Evolutionary conservation across 2,888 invertebrate genomes (phyloP).

Genomic region (Hoplodrina blanda): DNA sequence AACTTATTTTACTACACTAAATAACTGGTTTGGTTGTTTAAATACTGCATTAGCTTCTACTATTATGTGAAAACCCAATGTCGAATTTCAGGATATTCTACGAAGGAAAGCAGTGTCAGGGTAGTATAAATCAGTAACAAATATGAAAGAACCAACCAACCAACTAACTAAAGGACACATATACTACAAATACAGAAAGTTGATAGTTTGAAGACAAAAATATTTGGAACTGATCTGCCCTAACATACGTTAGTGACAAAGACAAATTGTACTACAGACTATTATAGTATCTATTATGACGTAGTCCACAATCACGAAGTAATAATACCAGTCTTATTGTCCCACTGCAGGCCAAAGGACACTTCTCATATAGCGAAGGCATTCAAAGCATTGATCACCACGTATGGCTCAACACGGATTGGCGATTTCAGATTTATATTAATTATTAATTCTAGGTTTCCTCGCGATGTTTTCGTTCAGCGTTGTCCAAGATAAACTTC

Average conservation of each 20-base stretch:
- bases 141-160: background rate
- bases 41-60: conserved; percentile 8
- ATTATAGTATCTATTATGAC: conserved; percentile 4
- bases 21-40: conserved; percentile 4
- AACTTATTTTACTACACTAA: conserved; percentile 9
- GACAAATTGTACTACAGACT: conserved; percentile 3
- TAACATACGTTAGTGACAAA: conserved; percentile 4
- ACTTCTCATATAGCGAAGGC: too few species aligned
- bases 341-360: too few species aligned
- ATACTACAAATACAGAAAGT: background rate
- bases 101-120: background rate
- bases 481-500: too few species aligned
- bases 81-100: background rate
- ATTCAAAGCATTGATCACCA: too few species aligned
- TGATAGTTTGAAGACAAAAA: conserved; percentile 17
- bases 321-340: background rate
- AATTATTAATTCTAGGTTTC: too few species aligned
- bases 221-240: conserved; percentile 23
- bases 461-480: too few species aligned
- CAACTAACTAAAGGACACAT: conserved; percentile 1
- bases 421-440: too few species aligned
- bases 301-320: background rate
- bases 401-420: too few species aligned
- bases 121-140: conserved; percentile 1
- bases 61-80: background rate